A percentile compares a stretch with the other conserved stretches of the same genome.
These are phyloP conservation scores for Zhengitettix transpicula DNA, from an alignment of 2,888 invertebrate genomes.

Conservation along the genomic window DNA sequence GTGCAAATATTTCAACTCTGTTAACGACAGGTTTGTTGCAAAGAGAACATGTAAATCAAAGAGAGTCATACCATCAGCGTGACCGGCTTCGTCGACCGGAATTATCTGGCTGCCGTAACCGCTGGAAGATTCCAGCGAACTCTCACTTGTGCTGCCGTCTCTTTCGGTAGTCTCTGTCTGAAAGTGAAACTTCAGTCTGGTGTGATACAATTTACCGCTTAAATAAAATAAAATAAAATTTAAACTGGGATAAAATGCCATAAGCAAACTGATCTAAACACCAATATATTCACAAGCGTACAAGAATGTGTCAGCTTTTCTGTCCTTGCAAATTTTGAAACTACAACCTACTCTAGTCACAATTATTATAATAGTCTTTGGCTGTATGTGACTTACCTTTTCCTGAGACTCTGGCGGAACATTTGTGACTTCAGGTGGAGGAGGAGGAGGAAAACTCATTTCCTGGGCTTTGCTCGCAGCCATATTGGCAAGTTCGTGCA, in stretches of 20 bases:
- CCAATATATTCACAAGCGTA: too few species aligned
- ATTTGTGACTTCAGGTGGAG: constrained; percentile 23
- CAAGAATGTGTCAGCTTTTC: too few species aligned
- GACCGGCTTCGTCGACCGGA: constrained; percentile 23
- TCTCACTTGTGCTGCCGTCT: constrained; percentile 49
- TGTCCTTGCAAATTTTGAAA: too few species aligned
- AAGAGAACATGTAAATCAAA: neutral
- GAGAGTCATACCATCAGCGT: constrained; percentile 13
- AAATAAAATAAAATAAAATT: too few species aligned
- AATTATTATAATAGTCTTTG: too few species aligned
- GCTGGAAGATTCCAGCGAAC: constrained; percentile 57
- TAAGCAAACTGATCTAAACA: too few species aligned
- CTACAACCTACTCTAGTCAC: too few species aligned
- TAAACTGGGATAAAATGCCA: too few species aligned
- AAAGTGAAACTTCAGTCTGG: neutral
- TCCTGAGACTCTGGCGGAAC: constrained; percentile 22
- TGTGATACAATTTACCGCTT: too few species aligned
- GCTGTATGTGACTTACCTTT: constrained; percentile 26
- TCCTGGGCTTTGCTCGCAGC: constrained; percentile 58
- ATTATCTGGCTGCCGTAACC: constrained; percentile 63
- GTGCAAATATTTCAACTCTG: too few species aligned
- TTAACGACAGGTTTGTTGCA: neutral
- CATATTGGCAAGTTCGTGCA: constrained; percentile 73
- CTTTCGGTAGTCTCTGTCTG: constrained; percentile 11
- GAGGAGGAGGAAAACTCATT: constrained; percentile 38